phyloP scores from a whole-genome alignment of 2,888 invertebrate genomes.

The Blastobasis lacticolella region DNA sequence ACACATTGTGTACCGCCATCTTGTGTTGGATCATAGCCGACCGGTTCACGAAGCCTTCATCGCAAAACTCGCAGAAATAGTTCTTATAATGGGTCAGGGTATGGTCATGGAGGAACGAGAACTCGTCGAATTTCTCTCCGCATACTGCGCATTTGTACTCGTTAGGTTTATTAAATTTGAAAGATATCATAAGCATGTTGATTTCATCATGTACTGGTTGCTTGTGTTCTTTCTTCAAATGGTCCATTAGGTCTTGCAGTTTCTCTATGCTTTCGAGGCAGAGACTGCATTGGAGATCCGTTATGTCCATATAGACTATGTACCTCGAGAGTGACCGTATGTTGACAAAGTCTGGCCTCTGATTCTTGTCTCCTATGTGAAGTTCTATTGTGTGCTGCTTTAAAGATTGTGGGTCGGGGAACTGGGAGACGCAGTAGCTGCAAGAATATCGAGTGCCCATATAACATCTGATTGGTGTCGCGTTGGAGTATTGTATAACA shows the following conservation, averaged over 20 bases:
- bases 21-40: conserved; percentile 34
- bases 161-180: conserved; percentile 39
- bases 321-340: conserved; percentile 33
- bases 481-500: conserved; percentile 41
- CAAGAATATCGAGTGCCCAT: conserved; percentile 35
- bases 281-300: conserved; percentile 33
- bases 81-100: conserved; percentile 50
- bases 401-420: conserved; percentile 33
- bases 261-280: conserved; percentile 27
- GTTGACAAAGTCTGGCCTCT: conserved; percentile 29
- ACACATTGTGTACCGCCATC: conserved; percentile 32
- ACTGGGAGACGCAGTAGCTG: conserved; percentile 47
- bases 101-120: conserved; percentile 45
- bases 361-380: conserved; percentile 29
- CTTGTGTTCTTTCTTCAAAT: conserved; percentile 28
- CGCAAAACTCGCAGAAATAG: conserved; percentile 38
- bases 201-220: conserved; percentile 29
- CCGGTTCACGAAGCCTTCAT: conserved; percentile 28
- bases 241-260: conserved; percentile 30
- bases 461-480: conserved; percentile 42
- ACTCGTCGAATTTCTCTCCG: conserved; percentile 27
- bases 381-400: conserved; percentile 33
- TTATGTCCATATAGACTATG: conserved; percentile 43
- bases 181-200: conserved; percentile 43
- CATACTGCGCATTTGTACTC: conserved; percentile 40